Evolutionary conservation across 37 sponge, comb jelly and placozoan species (phyloP).

Genomic region (Crambe crambe): DNA sequence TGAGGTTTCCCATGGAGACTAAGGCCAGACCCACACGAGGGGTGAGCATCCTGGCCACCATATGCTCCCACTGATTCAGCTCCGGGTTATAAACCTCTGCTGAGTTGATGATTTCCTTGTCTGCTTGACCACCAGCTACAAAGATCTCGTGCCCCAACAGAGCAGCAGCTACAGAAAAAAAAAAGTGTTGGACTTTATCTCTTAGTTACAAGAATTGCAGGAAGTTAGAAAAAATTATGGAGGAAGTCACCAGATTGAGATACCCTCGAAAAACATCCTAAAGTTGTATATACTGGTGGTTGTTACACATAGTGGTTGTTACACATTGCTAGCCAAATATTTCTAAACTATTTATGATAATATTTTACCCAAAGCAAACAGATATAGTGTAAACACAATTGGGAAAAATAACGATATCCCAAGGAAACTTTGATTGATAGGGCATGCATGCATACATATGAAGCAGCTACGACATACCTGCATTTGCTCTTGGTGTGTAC

Average conservation of each 20-base stretch:
- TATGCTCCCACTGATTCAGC: slow-evolving; percentile 70
- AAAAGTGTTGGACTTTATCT: neutral
- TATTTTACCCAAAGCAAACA: neutral
- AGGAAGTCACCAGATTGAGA: too few species aligned
- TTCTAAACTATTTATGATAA: too few species aligned
- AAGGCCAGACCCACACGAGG: slow-evolving; percentile 57
- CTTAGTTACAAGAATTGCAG: neutral
- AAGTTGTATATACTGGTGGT: too few species aligned
- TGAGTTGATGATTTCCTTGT: slow-evolving; percentile 54
- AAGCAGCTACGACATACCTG: slow-evolving; percentile 34
- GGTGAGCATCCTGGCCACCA: slow-evolving; percentile 40
- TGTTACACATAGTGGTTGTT: too few species aligned
- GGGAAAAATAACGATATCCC: neutral
- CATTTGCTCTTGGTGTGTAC: slow-evolving; percentile 65
- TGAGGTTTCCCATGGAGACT: slow-evolving; percentile 71
- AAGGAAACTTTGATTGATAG: neutral
- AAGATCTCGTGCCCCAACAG: slow-evolving; percentile 78
- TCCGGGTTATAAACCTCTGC: slow-evolving; percentile 70
- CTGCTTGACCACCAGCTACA: slow-evolving; percentile 73
- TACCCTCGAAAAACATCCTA: too few species aligned
- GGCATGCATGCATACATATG: neutral
- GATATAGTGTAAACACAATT: neutral
- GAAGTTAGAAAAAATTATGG: neutral
- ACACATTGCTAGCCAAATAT: too few species aligned
- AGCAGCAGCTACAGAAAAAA: slow-evolving; percentile 38